These are phyloP conservation scores for Cotesia congregata DNA, from an alignment of 2,888 invertebrate genomes.

Conservation along the genomic window DNA sequence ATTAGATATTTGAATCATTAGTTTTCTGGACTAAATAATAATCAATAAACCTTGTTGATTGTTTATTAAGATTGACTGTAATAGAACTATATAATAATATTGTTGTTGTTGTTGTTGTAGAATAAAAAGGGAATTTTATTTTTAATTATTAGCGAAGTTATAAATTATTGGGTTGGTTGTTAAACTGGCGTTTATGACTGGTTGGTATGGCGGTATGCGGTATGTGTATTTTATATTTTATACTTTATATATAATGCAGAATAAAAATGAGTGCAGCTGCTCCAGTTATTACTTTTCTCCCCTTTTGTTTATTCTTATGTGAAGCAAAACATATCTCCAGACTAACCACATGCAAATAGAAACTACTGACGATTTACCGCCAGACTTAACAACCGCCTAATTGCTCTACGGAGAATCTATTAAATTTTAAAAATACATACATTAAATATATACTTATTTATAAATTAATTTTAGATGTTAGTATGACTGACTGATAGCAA, in stretches of 20 bases:
- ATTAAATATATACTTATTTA: not conserved
- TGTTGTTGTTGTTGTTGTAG: no score
- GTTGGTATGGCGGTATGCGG: not conserved
- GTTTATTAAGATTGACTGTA: no score
- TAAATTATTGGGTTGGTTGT: not conserved
- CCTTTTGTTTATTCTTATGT: conserved; percentile 6
- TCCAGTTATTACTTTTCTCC: conserved; percentile 8
- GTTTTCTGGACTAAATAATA: not conserved
- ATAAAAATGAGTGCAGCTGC: not conserved
- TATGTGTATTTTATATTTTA: not conserved
- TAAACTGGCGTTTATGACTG: not conserved
- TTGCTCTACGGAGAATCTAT: not conserved
- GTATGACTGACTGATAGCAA: no score
- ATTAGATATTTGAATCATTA: no score
- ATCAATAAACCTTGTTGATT: not conserved
- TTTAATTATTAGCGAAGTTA: not conserved
- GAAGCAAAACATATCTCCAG: not conserved
- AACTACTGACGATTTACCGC: conserved; percentile 1
- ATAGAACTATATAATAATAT: no score
- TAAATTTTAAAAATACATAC: no score
- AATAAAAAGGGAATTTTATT: not conserved
- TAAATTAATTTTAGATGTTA: no score
- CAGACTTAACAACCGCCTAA: not conserved
- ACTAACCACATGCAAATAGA: not conserved
- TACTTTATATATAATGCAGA: not conserved